These are phyloP conservation scores for Sebastes dallii DNA, from an alignment of 2,797 vertebrate genomes.

Conservation along the genomic window DNA sequence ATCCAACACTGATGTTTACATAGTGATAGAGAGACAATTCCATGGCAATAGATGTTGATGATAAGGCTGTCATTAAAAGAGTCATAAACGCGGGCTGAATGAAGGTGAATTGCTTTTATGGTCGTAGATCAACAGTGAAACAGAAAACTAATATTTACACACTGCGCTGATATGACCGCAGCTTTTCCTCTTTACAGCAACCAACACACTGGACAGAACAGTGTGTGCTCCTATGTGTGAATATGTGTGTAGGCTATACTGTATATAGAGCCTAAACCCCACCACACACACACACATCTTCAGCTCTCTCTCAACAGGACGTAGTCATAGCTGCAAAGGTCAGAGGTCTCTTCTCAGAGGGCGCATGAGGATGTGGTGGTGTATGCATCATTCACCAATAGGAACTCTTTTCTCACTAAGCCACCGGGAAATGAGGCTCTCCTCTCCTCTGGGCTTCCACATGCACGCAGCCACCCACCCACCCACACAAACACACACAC, in stretches of 20 bases:
- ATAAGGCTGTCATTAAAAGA: not conserved
- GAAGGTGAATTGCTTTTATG: not conserved
- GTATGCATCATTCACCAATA: slow-evolving; percentile 45
- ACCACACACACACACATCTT: not conserved
- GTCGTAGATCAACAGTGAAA: not conserved
- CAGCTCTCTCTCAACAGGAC: slow-evolving; percentile 51
- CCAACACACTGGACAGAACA: not conserved
- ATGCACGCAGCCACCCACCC: slow-evolving; percentile 27
- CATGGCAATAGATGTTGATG: not conserved
- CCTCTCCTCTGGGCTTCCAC: slow-evolving; percentile 42
- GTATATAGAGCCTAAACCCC: not conserved
- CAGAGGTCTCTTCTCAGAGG: slow-evolving; percentile 49
- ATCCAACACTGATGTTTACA: slow-evolving; percentile 7
- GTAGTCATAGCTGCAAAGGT: slow-evolving; percentile 45
- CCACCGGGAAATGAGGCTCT: slow-evolving; percentile 52
- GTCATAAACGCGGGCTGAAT: not conserved
- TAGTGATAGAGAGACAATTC: slow-evolving; percentile 2
- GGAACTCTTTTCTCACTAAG: slow-evolving; percentile 53
- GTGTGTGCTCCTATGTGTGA: not conserved
- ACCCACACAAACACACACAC: not conserved
- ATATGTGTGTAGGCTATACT: not conserved
- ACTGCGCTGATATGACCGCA: not conserved
- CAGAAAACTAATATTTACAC: slow-evolving; percentile 26
- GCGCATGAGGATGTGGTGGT: slow-evolving; percentile 61
- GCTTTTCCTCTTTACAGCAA: not conserved